A percentile compares a stretch with the other conserved stretches of the same genome.
phyloP scores from a whole-genome alignment of 2,888 invertebrate species.

The Oligia latruncula region DNA sequence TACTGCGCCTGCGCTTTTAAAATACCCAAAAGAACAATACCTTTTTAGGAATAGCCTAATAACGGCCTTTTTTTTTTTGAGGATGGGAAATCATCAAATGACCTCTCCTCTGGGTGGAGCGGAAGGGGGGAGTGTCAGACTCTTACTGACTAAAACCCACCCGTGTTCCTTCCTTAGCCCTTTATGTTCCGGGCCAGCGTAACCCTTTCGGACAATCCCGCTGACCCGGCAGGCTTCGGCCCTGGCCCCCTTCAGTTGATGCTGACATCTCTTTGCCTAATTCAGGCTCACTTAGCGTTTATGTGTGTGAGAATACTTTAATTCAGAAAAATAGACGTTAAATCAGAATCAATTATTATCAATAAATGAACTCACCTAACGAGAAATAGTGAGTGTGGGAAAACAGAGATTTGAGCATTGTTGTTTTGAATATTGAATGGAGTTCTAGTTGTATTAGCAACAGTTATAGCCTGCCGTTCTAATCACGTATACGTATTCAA shows the following conservation, averaged over 20 bases:
- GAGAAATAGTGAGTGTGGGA: conserved; percentile 1
- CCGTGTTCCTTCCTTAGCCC: too few species aligned
- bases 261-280: neutral
- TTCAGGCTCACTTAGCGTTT: neutral
- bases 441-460: neutral
- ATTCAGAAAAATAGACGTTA: neutral
- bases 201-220: too few species aligned
- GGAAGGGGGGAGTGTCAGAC: too few species aligned
- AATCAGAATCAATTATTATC: neutral
- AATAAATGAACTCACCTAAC: neutral
- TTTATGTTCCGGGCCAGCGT: too few species aligned
- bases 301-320: neutral
- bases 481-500: conserved; percentile 8
- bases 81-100: too few species aligned
- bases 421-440: neutral
- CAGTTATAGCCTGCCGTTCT: neutral
- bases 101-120: too few species aligned
- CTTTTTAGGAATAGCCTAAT: neutral
- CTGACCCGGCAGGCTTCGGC: too few species aligned
- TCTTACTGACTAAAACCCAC: too few species aligned
- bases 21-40: neutral
- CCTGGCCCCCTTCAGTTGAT: too few species aligned
- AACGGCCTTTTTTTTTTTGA: too few species aligned
- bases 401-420: neutral
- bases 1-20: neutral